These are phyloP conservation scores for Chloropsis hardwickii DNA, from an alignment of 2,113 vertebrate species.

Conservation along the genomic window DNA sequence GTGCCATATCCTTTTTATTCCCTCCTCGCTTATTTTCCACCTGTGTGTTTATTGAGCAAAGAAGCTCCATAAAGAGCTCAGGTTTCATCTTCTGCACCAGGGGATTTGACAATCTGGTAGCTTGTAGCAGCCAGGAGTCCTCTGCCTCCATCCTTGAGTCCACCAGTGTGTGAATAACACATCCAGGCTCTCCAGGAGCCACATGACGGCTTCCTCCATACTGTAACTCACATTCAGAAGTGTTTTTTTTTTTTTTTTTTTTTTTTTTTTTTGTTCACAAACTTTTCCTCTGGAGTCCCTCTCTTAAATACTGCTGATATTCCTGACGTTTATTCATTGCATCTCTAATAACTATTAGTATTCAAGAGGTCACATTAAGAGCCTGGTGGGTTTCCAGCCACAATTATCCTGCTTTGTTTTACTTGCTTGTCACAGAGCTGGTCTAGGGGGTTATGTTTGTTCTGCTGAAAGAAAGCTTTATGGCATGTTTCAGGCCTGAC, in stretches of 20 bases:
- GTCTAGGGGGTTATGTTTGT: constrained; percentile 56
- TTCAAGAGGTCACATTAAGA: constrained; percentile 36
- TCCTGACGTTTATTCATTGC: constrained; percentile 5
- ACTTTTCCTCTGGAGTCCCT: not conserved
- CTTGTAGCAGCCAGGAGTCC: not conserved
- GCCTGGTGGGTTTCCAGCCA: constrained; percentile 38
- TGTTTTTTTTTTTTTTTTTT: not conserved
- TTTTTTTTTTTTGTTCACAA: not conserved
- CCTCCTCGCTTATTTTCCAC: not conserved
- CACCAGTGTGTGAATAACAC: not conserved
- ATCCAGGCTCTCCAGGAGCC: not conserved
- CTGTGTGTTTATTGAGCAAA: not conserved
- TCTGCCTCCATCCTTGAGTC: not conserved
- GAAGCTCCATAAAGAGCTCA: not conserved
- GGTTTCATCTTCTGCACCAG: not conserved
- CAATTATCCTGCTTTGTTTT: constrained; percentile 44
- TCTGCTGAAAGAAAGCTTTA: constrained; percentile 64
- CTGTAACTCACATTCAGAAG: constrained; percentile 14
- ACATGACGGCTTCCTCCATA: rapidly evolving
- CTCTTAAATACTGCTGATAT: not conserved
- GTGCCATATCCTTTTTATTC: not conserved
- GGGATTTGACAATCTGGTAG: not conserved
- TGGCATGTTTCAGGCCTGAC: constrained; percentile 68
- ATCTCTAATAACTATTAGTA: constrained; percentile 45
- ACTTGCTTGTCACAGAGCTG: constrained; percentile 44